Percentiles rank a stretch among this genome's conserved stretches.
phyloP scores from a whole-genome alignment of 1,140 invertebrate species.

The Zaprionus capensis region DNA sequence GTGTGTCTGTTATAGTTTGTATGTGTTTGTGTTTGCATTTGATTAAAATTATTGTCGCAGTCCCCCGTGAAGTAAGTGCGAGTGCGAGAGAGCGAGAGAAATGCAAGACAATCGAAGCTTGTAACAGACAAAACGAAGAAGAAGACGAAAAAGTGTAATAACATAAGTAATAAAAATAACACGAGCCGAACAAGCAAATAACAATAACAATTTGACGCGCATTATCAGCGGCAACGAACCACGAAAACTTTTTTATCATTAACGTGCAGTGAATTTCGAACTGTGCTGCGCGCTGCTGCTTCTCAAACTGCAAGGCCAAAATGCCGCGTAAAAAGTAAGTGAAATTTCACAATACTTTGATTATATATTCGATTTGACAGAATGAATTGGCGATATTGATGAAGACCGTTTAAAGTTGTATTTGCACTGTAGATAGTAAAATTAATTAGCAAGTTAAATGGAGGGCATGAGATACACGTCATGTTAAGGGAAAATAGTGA shows the following conservation, averaged over 20 bases:
- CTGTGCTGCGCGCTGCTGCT: slow-evolving; percentile 12
- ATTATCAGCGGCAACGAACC: background rate
- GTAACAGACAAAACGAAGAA: background rate
- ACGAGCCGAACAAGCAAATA: background rate
- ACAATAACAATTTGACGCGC: slow-evolving; percentile 4
- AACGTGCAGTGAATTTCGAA: slow-evolving; percentile 7
- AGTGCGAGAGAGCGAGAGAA: background rate
- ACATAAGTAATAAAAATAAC: background rate
- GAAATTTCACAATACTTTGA: background rate
- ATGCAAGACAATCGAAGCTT: background rate
- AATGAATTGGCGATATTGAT: background rate
- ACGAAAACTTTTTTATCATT: slow-evolving; percentile 8
- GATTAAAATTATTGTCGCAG: slow-evolving; percentile 36
- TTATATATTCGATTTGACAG: background rate
- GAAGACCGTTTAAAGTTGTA: background rate
- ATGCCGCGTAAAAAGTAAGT: slow-evolving; percentile 64
- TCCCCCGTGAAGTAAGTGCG: background rate
- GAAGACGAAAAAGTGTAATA: background rate
- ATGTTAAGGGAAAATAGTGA: background rate
- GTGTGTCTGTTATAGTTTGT: background rate
- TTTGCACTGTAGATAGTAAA: background rate
- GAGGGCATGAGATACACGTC: background rate
- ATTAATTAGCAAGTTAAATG: slow-evolving; percentile 5
- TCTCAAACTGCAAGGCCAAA: slow-evolving; percentile 30
- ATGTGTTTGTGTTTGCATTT: slow-evolving; percentile 15